Evolutionary conservation across 2,888 invertebrate genomes (phyloP).

Genomic region (Diaphora mendica): DNA sequence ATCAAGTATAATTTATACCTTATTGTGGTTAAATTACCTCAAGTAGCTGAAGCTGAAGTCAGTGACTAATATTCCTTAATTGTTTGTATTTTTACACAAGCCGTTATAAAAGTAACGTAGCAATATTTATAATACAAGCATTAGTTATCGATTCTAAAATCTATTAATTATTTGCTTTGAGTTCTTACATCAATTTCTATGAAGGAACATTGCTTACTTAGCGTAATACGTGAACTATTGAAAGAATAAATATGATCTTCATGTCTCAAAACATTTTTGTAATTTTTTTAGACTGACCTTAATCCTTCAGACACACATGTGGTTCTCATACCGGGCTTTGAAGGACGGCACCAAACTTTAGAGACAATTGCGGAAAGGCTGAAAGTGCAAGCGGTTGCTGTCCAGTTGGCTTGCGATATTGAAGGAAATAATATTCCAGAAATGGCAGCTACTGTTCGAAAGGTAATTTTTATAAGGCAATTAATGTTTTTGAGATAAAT

Average conservation of each 20-base stretch:
- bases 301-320: constrained; percentile 55
- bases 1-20: no score
- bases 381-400: constrained; percentile 59
- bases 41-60: no score
- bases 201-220: no score
- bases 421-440: constrained; percentile 56
- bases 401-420: constrained; percentile 60
- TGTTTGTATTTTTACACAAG: no score
- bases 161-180: no score
- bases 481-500: neutral
- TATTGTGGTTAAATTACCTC: no score
- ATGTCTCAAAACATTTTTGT: neutral
- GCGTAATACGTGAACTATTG: no score
- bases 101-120: no score
- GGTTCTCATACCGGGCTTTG: constrained; percentile 68
- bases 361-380: constrained; percentile 56
- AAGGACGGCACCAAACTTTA: constrained; percentile 63
- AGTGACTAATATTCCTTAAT: no score
- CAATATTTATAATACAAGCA: no score
- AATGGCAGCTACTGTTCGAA: constrained; percentile 56
- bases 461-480: constrained; percentile 44
- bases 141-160: no score
- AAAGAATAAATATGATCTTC: neutral
- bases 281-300: constrained; percentile 49
- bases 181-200: no score